These are phyloP conservation scores for Caradrina kadenii DNA, from an alignment of 2,888 invertebrate species.

Conservation along the genomic window DNA sequence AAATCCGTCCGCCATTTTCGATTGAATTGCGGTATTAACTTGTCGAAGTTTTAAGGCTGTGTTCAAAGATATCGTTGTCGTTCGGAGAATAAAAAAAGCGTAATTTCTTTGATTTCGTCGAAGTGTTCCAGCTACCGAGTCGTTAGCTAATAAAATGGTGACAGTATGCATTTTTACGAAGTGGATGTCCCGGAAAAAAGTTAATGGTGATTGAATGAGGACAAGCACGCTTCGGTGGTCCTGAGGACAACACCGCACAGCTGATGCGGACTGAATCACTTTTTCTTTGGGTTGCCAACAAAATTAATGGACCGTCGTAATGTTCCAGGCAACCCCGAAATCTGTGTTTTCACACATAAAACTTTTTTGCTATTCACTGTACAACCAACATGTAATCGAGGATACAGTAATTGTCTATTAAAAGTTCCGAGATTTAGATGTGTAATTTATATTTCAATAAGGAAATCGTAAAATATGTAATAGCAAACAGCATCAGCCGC, in stretches of 20 bases:
- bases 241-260: constrained; percentile 64
- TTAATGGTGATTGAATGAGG: constrained; percentile 79
- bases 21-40: constrained; percentile 50
- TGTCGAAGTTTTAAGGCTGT: constrained; percentile 54
- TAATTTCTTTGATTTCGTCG: constrained; percentile 20
- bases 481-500: constrained; percentile 7
- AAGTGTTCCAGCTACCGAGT: constrained; percentile 38
- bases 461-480: constrained; percentile 47
- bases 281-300: constrained; percentile 66
- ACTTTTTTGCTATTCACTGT: constrained; percentile 5
- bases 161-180: constrained; percentile 69
- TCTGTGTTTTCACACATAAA: constrained; percentile 30
- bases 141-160: constrained; percentile 56
- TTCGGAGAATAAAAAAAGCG: constrained; percentile 32
- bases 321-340: constrained; percentile 52
- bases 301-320: constrained; percentile 65
- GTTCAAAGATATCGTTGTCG: constrained; percentile 45
- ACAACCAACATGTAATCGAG: constrained; percentile 27
- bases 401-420: constrained; percentile 37
- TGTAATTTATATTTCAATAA: constrained; percentile 42
- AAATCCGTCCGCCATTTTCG: constrained; percentile 47
- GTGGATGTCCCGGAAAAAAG: constrained; percentile 71
- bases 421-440: constrained; percentile 28
- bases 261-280: constrained; percentile 70
- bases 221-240: constrained; percentile 70